Percentiles rank a stretch among this genome's conserved stretches.
These are phyloP conservation scores for Belgica antarctica DNA, from an alignment of 2,888 invertebrate species.

Conservation along the genomic window DNA sequence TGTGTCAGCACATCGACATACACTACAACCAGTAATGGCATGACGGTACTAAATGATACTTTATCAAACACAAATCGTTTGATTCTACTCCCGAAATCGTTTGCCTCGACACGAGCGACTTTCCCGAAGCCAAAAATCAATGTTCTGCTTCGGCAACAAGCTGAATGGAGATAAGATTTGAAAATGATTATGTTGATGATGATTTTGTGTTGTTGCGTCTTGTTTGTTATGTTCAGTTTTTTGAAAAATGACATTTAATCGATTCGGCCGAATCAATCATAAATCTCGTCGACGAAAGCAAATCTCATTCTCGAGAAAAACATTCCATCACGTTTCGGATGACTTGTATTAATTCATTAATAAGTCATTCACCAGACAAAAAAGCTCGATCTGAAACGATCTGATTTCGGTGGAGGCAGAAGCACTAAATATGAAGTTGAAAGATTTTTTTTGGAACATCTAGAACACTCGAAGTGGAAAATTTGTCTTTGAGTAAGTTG, in stretches of 20 bases:
- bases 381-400: background rate
- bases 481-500: too few species aligned
- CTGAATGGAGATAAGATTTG: too few species aligned
- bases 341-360: conserved; percentile 40
- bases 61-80: conserved; percentile 31
- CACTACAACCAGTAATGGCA: background rate
- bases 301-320: background rate
- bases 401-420: too few species aligned
- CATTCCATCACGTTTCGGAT: conserved; percentile 1
- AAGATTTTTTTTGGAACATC: too few species aligned
- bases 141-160: background rate
- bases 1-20: background rate
- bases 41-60: conserved; percentile 36
- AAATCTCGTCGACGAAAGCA: conserved; percentile 13
- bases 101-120: background rate
- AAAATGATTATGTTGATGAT: background rate
- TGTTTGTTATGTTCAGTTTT: background rate
- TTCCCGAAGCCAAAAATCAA: conserved; percentile 19
- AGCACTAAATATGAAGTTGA: too few species aligned
- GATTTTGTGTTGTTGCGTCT: background rate
- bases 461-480: too few species aligned
- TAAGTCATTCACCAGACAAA: conserved; percentile 10
- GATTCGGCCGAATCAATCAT: conserved; percentile 35
- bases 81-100: too few species aligned
- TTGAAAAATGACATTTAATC: background rate